These are phyloP conservation scores for Microctonus hyperodae DNA, from an alignment of 2,888 invertebrate species.

Conservation along the genomic window DNA sequence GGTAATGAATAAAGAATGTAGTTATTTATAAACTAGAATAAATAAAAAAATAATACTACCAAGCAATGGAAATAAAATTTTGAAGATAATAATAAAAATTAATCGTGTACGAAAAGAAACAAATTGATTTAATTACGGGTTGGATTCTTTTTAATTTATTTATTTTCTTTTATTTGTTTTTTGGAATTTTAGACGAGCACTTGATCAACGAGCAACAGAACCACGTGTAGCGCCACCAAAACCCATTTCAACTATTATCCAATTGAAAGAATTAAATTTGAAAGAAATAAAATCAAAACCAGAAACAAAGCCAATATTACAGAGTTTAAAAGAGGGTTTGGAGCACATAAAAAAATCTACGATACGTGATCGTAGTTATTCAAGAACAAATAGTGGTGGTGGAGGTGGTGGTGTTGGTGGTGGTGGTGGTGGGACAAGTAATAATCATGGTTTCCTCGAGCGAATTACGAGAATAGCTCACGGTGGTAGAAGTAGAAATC, in stretches of 20 bases:
- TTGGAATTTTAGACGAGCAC: constrained; percentile 53
- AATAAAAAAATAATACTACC: background rate
- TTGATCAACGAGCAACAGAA: constrained; percentile 59
- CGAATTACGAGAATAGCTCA: constrained; percentile 58
- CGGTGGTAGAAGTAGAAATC: constrained; percentile 56
- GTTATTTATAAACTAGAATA: background rate
- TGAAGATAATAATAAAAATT: no score
- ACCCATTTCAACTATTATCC: constrained; percentile 43
- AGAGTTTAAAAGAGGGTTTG: constrained; percentile 56
- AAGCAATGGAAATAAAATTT: background rate
- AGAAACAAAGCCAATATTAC: constrained; percentile 57
- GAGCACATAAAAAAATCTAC: constrained; percentile 59
- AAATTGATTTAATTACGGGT: no score
- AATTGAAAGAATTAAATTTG: constrained; percentile 54
- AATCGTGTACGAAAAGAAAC: no score
- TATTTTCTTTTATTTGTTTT: background rate
- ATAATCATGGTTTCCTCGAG: constrained; percentile 52
- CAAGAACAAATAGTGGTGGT: constrained; percentile 43
- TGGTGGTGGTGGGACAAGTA: constrained; percentile 32
- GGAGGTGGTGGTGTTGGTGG: constrained; percentile 29
- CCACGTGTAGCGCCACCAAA: constrained; percentile 58
- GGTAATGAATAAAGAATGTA: no score
- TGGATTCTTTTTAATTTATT: no score
- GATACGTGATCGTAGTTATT: constrained; percentile 54
- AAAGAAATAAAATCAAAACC: constrained; percentile 58